Conservation (phyloP, 2,888 invertebrate genomes). For the Phorcus lineatus region DNA sequence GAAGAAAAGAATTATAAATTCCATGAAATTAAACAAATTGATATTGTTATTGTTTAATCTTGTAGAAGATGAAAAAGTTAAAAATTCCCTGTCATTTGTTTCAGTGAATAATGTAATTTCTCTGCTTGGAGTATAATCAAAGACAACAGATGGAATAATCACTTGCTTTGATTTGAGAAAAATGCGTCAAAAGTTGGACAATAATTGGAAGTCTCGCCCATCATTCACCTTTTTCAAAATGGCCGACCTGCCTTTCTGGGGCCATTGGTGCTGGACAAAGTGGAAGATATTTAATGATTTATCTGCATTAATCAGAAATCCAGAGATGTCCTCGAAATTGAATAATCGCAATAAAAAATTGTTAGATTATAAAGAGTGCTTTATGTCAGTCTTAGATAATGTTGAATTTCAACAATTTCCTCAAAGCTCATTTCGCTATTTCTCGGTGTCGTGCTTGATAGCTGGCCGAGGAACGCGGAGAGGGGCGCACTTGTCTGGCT, state of each 20-base stretch:
- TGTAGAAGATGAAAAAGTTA: too few species aligned
- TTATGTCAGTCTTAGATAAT: conserved; percentile 20
- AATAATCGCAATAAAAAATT: conserved; percentile 8
- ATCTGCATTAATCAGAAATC: conserved; percentile 12
- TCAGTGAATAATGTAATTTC: too few species aligned
- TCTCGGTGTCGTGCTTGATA: neutral
- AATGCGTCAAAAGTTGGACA: too few species aligned
- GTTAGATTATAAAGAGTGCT: conserved; percentile 9
- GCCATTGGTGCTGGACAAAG: neutral
- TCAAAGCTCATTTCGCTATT: neutral
- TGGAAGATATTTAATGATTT: conserved; percentile 19
- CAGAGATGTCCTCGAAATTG: conserved; percentile 11
- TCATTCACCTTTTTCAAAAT: conserved; percentile 11
- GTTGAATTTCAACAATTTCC: conserved; percentile 21
- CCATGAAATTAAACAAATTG: too few species aligned
- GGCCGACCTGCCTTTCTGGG: conserved; percentile 7
- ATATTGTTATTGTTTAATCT: too few species aligned
- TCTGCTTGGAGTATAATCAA: too few species aligned
- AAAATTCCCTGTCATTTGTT: too few species aligned
- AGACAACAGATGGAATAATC: too few species aligned
- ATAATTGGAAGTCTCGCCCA: too few species aligned
- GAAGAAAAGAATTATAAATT: too few species aligned
- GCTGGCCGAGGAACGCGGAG: neutral
- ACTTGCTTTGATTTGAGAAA: too few species aligned
- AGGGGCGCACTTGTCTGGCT: conserved; percentile 11